phyloP scores from a whole-genome alignment of 1,140 invertebrate genomes.

The Caenorhabditis inopinata region DNA sequence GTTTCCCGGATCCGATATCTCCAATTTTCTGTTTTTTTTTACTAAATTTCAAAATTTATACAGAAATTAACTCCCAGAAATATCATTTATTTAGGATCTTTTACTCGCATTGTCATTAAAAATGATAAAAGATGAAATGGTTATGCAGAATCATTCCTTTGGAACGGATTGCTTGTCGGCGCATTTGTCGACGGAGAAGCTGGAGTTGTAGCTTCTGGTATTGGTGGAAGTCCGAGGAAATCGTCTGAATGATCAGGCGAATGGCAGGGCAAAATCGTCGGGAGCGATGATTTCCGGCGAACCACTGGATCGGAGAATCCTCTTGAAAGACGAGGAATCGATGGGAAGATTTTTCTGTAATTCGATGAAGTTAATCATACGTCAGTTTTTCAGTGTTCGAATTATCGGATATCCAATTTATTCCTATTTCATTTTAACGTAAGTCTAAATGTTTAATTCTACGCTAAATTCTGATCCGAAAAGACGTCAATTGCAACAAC shows the following conservation, averaged over 20 bases:
- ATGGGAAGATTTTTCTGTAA: conserved; percentile 23
- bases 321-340: conserved; percentile 32
- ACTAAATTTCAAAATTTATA: no score
- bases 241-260: conserved; percentile 33
- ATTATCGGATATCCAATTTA: no score
- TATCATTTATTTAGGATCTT: conserved; percentile 9
- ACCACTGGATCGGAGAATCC: conserved; percentile 40
- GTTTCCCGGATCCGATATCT: no score
- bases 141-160: conserved; percentile 13
- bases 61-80: background rate
- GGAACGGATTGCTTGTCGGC: conserved; percentile 6
- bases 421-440: no score
- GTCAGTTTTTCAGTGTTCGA: no score
- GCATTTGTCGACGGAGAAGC: conserved; percentile 19
- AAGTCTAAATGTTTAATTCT: no score
- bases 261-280: background rate
- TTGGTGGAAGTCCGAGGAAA: conserved; percentile 42
- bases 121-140: background rate
- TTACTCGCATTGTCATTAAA: conserved; percentile 20
- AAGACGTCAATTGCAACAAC: no score
- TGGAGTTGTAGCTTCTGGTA: conserved; percentile 40
- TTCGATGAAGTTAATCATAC: no score
- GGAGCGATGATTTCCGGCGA: conserved; percentile 32
- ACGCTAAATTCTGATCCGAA: no score
- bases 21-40: background rate